Evolutionary conservation across 2,113 vertebrate genomes (phyloP).

Genomic region (Cyprinodon variegatus): DNA sequence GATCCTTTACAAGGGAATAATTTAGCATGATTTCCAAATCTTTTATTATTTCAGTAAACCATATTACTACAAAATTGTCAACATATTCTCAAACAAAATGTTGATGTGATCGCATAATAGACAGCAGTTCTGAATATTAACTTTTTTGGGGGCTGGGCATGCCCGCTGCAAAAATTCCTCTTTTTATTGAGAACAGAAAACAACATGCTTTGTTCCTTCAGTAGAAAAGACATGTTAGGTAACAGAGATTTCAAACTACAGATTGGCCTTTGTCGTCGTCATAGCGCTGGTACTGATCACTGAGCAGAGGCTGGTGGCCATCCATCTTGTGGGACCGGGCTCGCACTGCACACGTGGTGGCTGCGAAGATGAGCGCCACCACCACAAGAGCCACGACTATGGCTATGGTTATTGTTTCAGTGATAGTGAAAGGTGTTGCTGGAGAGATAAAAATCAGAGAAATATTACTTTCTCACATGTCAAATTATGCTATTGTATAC

Average conservation of each 20-base stretch:
- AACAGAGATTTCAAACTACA: constrained; percentile 77
- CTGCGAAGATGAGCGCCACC: constrained; percentile 85
- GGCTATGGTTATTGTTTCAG: constrained; percentile 89
- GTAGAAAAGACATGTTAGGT: constrained; percentile 4
- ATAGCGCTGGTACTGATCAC: constrained; percentile 91
- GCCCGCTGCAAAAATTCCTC: background rate
- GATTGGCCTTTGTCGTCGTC: constrained; percentile 88
- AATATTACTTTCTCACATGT: background rate
- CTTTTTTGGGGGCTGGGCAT: background rate
- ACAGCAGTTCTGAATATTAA: background rate
- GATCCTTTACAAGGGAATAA: background rate
- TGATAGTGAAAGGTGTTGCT: constrained; percentile 84
- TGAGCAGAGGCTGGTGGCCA: constrained; percentile 88
- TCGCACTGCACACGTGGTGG: constrained; percentile 82
- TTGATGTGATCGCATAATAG: no score
- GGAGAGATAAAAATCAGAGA: background rate
- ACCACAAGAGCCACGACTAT: constrained; percentile 86
- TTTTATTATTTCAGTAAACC: background rate
- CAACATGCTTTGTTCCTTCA: background rate
- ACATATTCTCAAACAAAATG: background rate
- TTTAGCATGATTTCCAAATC: background rate
- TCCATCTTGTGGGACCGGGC: constrained; percentile 80
- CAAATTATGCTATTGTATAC: background rate
- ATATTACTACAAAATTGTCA: background rate
- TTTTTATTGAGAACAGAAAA: constrained; percentile 8